Evolutionary conservation across 2,113 vertebrate species (phyloP).

Genomic region (Danio rerio): DNA sequence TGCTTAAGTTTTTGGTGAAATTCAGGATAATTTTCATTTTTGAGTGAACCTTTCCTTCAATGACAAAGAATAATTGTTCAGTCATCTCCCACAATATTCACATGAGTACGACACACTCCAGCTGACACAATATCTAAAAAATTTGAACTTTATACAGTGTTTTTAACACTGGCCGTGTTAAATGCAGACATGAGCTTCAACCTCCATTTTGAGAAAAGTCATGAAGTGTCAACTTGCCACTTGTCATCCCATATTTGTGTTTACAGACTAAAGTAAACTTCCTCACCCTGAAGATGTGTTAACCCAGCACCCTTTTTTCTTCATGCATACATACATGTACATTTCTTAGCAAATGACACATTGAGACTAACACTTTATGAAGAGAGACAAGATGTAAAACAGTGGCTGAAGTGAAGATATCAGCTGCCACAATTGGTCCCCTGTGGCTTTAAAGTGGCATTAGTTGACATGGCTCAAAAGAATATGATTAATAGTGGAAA

Average conservation of each 20-base stretch:
- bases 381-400: slow-evolving; percentile 21
- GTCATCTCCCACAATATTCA: too few relatives aligned
- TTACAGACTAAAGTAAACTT: not conserved
- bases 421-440: not conserved
- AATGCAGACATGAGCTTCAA: too few relatives aligned
- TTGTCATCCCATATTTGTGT: not conserved
- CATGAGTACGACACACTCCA: too few relatives aligned
- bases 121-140: too few relatives aligned
- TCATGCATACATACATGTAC: not conserved
- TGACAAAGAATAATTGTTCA: too few relatives aligned
- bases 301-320: not conserved
- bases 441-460: not conserved
- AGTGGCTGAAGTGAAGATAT: slow-evolving; percentile 5
- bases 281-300: not conserved
- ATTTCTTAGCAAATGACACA: not conserved
- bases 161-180: too few relatives aligned
- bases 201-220: too few relatives aligned
- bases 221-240: too few relatives aligned
- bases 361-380: not conserved
- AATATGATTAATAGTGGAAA: slow-evolving; percentile 40
- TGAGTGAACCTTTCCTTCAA: too few relatives aligned
- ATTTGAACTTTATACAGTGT: too few relatives aligned
- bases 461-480: slow-evolving; percentile 6
- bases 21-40: too few relatives aligned
- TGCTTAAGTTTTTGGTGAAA: too few relatives aligned